These are phyloP conservation scores for Cryptocephalus moraei DNA, from an alignment of 2,888 invertebrate species.

Conservation along the genomic window DNA sequence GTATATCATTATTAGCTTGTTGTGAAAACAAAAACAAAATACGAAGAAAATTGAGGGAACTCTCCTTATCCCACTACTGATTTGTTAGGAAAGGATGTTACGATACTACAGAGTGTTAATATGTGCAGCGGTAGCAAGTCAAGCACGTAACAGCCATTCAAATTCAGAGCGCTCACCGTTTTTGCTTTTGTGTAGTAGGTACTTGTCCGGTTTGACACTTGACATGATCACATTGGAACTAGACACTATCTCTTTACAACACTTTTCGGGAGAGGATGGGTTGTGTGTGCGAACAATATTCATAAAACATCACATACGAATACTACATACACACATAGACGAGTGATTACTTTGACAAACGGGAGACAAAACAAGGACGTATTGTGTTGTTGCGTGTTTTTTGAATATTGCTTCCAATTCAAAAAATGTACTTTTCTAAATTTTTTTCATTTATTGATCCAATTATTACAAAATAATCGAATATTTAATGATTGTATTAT, in stretches of 20 bases:
- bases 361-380: neutral
- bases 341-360: neutral
- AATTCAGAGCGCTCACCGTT: slow-evolving; percentile 30
- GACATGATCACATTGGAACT: neutral
- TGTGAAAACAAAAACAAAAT: neutral
- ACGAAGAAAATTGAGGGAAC: slow-evolving; percentile 47
- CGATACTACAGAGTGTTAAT: slow-evolving; percentile 8
- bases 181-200: slow-evolving; percentile 9
- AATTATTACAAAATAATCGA: slow-evolving; percentile 33
- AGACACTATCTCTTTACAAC: neutral
- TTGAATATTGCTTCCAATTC: slow-evolving; percentile 16
- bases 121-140: neutral
- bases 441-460: slow-evolving; percentile 27
- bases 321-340: neutral
- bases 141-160: neutral
- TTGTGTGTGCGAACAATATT: slow-evolving; percentile 16
- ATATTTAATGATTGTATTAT: slow-evolving; percentile 24
- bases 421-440: slow-evolving; percentile 15
- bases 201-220: slow-evolving; percentile 4
- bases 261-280: slow-evolving; percentile 5
- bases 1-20: neutral
- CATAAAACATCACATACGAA: slow-evolving; percentile 15
- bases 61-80: slow-evolving; percentile 66
- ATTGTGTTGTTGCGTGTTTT: slow-evolving; percentile 7
- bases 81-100: slow-evolving; percentile 33